Evolutionary conservation across 2,797 vertebrate genomes (phyloP), one percentile per base, ranked within the genome.

Genomic region (Takifugu ocellatus): DNA sequence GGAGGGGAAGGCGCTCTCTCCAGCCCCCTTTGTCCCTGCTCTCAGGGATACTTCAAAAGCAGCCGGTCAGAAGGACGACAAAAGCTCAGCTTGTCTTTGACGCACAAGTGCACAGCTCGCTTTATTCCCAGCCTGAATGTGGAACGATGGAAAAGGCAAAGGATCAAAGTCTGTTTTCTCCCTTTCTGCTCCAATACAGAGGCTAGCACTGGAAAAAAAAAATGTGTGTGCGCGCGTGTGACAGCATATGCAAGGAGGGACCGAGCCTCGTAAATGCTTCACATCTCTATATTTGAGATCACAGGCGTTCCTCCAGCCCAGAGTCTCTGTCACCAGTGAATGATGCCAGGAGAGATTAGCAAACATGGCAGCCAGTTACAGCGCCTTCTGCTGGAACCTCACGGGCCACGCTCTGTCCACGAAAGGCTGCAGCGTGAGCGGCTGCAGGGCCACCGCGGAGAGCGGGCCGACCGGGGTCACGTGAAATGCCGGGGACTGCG

Each of bases 381-480:
- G 70, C 0, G 82, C 85, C 83, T 89, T 88, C 74, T 89, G 85
- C 39, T 84, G 84, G 59, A 90, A 84, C 79, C 81, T 79, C 74
- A 84, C 70, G 7, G 83, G 70, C 87, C 87, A 89, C 0, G 68
- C 48, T 72, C 66, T 68, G 59, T 84, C 79, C 51, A 85, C 47
- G 66, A 87, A 82, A 57, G 82, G 66, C 71, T 78, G 88, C 0
- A 79, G 70, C 76, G 63, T 71, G 58, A 97, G 62, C 0, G 94
- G 92, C 49, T 92, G 94, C 52, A 94, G 89, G 27, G 94, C 75
- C 12, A 96, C 78, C 1, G 94, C 91, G 49, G 95, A 88, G 56
- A 94, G 90, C 0, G 93, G 72, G 92, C 6, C 2, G 0, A 93
- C 90, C 7, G 91, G 83, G 51, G 93, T 67, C 0, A 88, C 17